These are phyloP conservation scores for Nipponia nippon DNA, from an alignment of 2,113 vertebrate genomes.

Conservation along the genomic window DNA sequence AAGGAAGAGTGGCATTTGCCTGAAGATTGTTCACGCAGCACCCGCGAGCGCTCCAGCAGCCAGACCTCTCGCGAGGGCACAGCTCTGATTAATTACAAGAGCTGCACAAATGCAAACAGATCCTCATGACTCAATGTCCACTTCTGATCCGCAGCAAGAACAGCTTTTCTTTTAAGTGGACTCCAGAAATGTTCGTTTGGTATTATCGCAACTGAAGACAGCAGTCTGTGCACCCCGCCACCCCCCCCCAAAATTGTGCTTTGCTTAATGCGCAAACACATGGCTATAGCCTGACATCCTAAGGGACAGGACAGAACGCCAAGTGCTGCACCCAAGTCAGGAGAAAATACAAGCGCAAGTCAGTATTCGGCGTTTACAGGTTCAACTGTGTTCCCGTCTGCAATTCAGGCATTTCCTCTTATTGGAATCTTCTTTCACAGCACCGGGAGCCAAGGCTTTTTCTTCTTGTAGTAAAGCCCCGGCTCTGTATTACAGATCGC, in stretches of 20 bases:
- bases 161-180: background rate
- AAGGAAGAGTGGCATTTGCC: background rate
- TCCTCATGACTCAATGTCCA: background rate
- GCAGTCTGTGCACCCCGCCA: too few species aligned
- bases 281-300: background rate
- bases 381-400: background rate
- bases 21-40: background rate
- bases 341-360: background rate
- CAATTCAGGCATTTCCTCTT: background rate
- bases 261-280: background rate
- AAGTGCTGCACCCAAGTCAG: background rate
- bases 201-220: too few species aligned
- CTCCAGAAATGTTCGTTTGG: background rate
- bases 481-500: background rate
- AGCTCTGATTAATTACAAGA: background rate
- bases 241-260: background rate
- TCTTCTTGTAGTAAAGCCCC: background rate
- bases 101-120: background rate
- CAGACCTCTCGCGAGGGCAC: background rate
- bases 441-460: background rate
- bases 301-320: background rate
- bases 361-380: background rate
- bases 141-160: background rate
- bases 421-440: background rate
- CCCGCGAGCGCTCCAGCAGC: background rate